Evolutionary conservation across 2,888 invertebrate species (phyloP).

Genomic region (Thecocarcelia acutangulata): DNA sequence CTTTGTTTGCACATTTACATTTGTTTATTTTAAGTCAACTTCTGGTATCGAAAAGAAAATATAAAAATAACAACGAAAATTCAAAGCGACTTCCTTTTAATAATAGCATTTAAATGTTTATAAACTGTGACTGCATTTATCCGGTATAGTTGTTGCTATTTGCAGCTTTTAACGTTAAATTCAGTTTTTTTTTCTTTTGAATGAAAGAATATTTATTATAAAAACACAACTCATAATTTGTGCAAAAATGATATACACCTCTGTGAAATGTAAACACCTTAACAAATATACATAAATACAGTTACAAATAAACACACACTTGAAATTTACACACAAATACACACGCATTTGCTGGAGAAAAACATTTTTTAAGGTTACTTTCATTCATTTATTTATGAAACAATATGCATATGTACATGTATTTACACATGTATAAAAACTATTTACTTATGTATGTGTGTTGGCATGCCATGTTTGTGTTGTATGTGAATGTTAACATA

Average conservation of each 20-base stretch:
- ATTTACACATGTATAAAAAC: not conserved
- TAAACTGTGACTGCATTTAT: constrained; percentile 67
- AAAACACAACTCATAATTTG: constrained; percentile 39
- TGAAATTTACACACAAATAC: too few relatives aligned
- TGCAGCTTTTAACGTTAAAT: constrained; percentile 29
- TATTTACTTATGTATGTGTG: not conserved
- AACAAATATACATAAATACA: not conserved
- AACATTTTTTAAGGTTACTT: too few relatives aligned
- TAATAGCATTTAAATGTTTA: constrained; percentile 71
- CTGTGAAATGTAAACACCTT: constrained; percentile 1
- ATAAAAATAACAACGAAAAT: constrained; percentile 70
- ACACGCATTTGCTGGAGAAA: too few relatives aligned
- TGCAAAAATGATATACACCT: constrained; percentile 42
- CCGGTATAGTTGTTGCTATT: constrained; percentile 48
- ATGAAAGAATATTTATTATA: constrained; percentile 8
- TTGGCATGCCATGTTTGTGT: not conserved
- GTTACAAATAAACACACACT: not conserved
- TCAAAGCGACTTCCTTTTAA: constrained; percentile 72
- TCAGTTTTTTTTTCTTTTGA: not conserved
- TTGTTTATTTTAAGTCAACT: constrained; percentile 52
- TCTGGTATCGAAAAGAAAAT: constrained; percentile 64
- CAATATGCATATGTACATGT: not conserved
- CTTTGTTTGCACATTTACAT: not conserved
- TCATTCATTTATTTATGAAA: constrained; percentile 3
- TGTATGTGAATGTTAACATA: constrained; percentile 22